phyloP scores from a whole-genome alignment of 2,797 vertebrate genomes.

The Ciconia nigra region DNA sequence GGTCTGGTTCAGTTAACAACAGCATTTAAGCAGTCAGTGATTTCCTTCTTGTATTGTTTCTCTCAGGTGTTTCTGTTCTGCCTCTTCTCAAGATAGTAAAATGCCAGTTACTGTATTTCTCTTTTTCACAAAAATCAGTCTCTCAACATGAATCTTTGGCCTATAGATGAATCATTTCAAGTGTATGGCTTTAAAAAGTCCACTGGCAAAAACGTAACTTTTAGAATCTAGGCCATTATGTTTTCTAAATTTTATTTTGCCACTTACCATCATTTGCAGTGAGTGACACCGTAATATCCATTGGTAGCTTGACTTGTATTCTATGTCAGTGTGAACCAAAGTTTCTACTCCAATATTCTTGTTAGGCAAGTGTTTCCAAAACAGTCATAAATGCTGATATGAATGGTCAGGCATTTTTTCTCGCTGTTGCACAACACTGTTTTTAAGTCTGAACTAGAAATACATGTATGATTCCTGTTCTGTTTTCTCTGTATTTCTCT shows the following conservation, averaged over 20 bases:
- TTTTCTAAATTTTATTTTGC: not conserved
- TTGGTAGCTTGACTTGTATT: not conserved
- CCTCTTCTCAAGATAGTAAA: not conserved
- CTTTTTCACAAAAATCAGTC: not conserved
- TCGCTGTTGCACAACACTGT: not conserved
- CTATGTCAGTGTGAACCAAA: not conserved
- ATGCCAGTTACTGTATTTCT: not conserved
- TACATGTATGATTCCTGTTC: not conserved
- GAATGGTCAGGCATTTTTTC: not conserved
- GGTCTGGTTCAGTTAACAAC: not conserved
- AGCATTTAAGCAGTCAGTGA: not conserved
- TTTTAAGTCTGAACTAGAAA: not conserved
- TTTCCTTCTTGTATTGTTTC: not conserved
- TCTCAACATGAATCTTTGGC: not conserved
- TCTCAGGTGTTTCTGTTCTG: not conserved
- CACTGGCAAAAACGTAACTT: not conserved
- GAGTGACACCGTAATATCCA: not conserved
- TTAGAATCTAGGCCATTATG: not conserved
- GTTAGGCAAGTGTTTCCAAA: not conserved
- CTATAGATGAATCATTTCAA: not conserved
- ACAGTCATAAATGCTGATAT: not conserved
- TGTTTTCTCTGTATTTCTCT: not conserved
- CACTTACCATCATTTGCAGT: not conserved
- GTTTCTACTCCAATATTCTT: not conserved
- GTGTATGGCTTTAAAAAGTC: not conserved